These are phyloP conservation scores for Fundulus diaphanus DNA, from an alignment of 2,797 vertebrate genomes.

Conservation along the genomic window DNA sequence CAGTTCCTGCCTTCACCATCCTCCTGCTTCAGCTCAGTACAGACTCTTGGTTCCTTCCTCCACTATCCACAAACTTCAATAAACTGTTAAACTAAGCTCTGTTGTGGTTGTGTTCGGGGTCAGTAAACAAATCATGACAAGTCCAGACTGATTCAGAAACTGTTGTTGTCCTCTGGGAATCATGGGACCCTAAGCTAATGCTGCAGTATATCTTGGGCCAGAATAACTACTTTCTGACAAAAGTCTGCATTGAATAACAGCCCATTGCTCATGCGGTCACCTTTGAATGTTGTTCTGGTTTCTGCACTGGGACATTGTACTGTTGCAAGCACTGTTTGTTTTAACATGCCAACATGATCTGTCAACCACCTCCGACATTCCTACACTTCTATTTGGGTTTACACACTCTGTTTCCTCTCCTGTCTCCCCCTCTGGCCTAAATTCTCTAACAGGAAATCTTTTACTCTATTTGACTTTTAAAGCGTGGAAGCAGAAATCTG, in stretches of 20 bases:
- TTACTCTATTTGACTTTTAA: conserved; percentile 40
- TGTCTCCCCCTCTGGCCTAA: conserved; percentile 20
- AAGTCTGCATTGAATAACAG: conserved; percentile 9
- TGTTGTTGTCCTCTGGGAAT: background rate
- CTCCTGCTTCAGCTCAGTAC: too few relatives aligned
- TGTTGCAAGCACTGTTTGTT: conserved; percentile 44
- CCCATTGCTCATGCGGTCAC: conserved; percentile 7
- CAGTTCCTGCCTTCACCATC: too few relatives aligned
- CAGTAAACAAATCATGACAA: too few relatives aligned
- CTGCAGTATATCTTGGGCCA: conserved; percentile 18
- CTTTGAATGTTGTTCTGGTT: conserved; percentile 23
- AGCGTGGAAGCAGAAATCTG: conserved; percentile 18
- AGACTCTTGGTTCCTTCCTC: too few relatives aligned
- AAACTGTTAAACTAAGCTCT: too few relatives aligned
- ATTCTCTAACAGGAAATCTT: conserved; percentile 45
- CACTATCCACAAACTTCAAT: too few relatives aligned
- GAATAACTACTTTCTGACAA: conserved; percentile 27
- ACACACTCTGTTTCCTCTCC: conserved; percentile 18
- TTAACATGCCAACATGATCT: conserved; percentile 43
- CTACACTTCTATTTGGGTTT: conserved; percentile 38
- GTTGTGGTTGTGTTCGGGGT: too few relatives aligned
- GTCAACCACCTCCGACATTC: conserved; percentile 50
- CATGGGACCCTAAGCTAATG: conserved; percentile 8
- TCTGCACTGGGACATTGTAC: conserved; percentile 13
- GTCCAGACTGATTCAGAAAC: conserved; percentile 38